Conservation (phyloP, 2,113 vertebrate species). For the Melanocharis versteri region DNA sequence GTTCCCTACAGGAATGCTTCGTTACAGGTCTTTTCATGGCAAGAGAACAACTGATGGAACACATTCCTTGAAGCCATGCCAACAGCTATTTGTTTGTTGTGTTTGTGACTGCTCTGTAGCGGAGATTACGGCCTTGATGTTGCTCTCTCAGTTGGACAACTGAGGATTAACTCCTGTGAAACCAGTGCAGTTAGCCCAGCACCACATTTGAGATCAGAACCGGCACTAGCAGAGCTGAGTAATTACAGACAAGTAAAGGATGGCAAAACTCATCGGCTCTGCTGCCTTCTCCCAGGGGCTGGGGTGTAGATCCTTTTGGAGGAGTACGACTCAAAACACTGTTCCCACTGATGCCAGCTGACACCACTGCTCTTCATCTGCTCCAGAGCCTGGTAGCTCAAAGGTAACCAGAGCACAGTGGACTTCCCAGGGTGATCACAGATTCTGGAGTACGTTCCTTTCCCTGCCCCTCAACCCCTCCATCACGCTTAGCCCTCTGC, state of each 20-base stretch:
- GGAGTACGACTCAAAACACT: not conserved
- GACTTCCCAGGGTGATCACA: not conserved
- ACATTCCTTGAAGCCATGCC: not conserved
- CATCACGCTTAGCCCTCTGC: rapidly evolving
- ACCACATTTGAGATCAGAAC: not conserved
- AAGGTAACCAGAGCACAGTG: not conserved
- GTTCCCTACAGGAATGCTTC: not conserved
- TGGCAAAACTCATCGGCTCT: not conserved
- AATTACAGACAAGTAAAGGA: not conserved
- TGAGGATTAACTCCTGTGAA: not conserved
- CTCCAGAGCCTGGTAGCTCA: not conserved
- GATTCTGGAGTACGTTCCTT: too few species aligned
- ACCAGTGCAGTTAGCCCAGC: not conserved
- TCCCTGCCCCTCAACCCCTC: not conserved
- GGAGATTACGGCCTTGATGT: not conserved
- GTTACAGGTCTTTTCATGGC: not conserved
- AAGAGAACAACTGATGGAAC: rapidly evolving
- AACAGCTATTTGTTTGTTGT: not conserved
- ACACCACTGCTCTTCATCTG: not conserved
- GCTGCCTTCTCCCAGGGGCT: not conserved
- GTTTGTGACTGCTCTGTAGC: not conserved
- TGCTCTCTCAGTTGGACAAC: not conserved
- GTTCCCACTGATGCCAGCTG: not conserved
- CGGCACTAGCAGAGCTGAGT: not conserved
- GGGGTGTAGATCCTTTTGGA: not conserved